phyloP scores from a whole-genome alignment of 1,140 invertebrate genomes.

The Teleopsis dalmanni region DNA sequence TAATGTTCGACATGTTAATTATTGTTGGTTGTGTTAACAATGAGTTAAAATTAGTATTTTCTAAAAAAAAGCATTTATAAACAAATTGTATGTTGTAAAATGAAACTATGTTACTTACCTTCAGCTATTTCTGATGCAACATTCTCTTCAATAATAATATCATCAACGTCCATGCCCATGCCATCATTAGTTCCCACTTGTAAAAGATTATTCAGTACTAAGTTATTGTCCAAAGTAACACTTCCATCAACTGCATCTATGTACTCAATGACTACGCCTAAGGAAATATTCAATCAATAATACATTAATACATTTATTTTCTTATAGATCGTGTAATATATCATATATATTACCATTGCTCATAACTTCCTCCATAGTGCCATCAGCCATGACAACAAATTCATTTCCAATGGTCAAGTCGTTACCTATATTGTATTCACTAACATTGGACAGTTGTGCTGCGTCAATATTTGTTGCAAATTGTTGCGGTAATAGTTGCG shows the following conservation, averaged over 20 bases:
- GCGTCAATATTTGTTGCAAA: constrained; percentile 4
- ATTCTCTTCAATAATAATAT: constrained; percentile 23
- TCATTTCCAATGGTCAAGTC: constrained; percentile 34
- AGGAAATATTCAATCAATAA: constrained; percentile 1
- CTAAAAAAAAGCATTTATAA: too few relatives aligned
- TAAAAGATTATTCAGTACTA: constrained; percentile 11
- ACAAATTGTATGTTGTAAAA: too few relatives aligned
- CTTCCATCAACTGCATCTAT: constrained; percentile 10
- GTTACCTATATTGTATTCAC: background rate
- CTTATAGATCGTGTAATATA: background rate
- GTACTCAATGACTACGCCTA: constrained; percentile 18
- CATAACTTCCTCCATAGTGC: constrained; percentile 29
- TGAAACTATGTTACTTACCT: too few relatives aligned
- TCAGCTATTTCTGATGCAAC: background rate
- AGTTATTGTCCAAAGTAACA: constrained; percentile 7
- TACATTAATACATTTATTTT: constrained; percentile 1
- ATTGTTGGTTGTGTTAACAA: too few relatives aligned
- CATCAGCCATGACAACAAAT: constrained; percentile 34
- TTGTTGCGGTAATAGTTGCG: background rate
- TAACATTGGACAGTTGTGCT: constrained; percentile 1
- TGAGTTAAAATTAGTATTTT: too few relatives aligned
- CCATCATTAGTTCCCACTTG: constrained; percentile 8
- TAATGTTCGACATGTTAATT: too few relatives aligned
- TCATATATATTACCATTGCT: constrained; percentile 18
- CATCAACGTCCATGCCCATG: constrained; percentile 28